Evolutionary conservation across 2,888 invertebrate genomes (phyloP).

Genomic region (Leptinotarsa haldemani): DNA sequence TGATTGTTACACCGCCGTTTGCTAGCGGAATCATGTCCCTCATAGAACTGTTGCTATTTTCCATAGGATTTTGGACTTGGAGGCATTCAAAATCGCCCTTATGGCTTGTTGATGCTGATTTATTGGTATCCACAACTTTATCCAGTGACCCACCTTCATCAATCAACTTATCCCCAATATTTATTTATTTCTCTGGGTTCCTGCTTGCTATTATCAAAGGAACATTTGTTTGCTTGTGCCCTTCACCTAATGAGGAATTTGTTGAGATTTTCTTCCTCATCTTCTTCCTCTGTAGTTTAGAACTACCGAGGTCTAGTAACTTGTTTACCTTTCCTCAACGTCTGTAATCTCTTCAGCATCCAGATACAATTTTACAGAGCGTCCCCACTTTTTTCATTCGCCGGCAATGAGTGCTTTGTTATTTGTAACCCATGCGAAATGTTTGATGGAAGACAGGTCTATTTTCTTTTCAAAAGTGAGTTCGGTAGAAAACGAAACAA

Average conservation of each 20-base stretch:
- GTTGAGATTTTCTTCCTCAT: conserved; percentile 52
- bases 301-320: conserved; percentile 51
- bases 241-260: conserved; percentile 53
- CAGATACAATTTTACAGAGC: conserved; percentile 50
- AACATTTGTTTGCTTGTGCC: conserved; percentile 54
- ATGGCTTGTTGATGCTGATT: too few species aligned
- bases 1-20: too few species aligned
- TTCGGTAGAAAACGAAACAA: background rate
- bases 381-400: conserved; percentile 51
- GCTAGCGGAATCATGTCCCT: too few species aligned
- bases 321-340: conserved; percentile 47
- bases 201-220: conserved; percentile 49
- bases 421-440: conserved; percentile 40
- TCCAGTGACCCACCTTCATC: too few species aligned
- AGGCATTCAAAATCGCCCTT: too few species aligned
- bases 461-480: background rate
- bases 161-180: conserved; percentile 48
- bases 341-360: conserved; percentile 50
- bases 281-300: too few species aligned
- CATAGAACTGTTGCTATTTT: too few species aligned
- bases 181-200: conserved; percentile 47
- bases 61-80: too few species aligned
- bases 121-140: too few species aligned
- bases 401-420: conserved; percentile 46
- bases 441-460: conserved; percentile 10